These are phyloP conservation scores for Amphiduros pacificus DNA, from an alignment of 2,888 invertebrate species.

Conservation along the genomic window DNA sequence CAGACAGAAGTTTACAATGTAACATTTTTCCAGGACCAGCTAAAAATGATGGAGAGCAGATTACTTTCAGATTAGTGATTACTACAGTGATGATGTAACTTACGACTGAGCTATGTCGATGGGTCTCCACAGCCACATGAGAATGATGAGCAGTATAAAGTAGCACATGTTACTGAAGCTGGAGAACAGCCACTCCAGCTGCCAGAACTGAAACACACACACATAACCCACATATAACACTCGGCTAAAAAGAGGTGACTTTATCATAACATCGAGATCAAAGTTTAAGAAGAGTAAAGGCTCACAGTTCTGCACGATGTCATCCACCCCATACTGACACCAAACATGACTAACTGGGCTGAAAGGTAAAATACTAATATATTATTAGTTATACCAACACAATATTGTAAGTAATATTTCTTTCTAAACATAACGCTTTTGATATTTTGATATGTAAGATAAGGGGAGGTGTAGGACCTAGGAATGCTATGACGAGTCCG, in stretches of 20 bases:
- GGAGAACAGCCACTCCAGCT: slow-evolving; percentile 19
- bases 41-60: too few species aligned
- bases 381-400: neutral
- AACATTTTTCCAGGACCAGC: too few species aligned
- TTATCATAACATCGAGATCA: neutral
- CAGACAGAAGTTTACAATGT: too few species aligned
- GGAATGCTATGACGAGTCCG: slow-evolving; percentile 11
- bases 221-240: too few species aligned
- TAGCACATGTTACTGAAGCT: slow-evolving; percentile 12
- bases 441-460: neutral
- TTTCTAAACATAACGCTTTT: too few species aligned
- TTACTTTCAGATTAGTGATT: neutral
- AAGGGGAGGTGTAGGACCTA: neutral
- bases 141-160: slow-evolving; percentile 22
- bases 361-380: neutral
- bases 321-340: slow-evolving; percentile 13
- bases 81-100: neutral
- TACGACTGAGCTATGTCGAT: slow-evolving; percentile 24
- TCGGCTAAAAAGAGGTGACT: too few species aligned
- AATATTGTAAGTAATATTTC: too few species aligned
- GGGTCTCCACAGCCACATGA: slow-evolving; percentile 30
- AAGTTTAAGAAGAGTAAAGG: neutral
- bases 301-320: slow-evolving; percentile 12
- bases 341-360: slow-evolving; percentile 4
- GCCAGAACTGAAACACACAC: slow-evolving; percentile 19